A percentile compares a stretch with the other conserved stretches of the same genome.
Evolutionary conservation across 2,888 invertebrate species (phyloP).

Genomic region (Leptinotarsa haldemani): DNA sequence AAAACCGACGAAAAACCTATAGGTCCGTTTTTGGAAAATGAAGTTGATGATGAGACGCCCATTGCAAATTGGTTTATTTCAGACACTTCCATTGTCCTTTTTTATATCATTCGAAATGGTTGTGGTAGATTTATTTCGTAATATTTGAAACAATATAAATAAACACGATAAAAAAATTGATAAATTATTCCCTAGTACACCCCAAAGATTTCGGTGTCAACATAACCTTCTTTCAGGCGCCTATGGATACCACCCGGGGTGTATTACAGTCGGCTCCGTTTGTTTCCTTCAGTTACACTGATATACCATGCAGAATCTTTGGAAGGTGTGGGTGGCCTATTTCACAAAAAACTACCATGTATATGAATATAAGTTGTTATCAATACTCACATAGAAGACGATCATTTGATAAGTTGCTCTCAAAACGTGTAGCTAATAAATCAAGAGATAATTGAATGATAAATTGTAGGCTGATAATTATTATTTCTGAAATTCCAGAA

Average conservation of each 20-base stretch:
- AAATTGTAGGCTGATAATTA: not conserved
- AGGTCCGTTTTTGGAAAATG: too few species aligned
- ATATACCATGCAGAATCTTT: conserved; percentile 47
- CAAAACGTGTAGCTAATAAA: not conserved
- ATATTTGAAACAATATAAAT: too few species aligned
- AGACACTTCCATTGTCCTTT: too few species aligned
- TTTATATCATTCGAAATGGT: too few species aligned
- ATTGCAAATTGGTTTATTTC: too few species aligned
- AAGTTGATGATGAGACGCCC: too few species aligned
- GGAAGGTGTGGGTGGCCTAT: conserved; percentile 49
- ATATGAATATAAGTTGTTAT: not conserved
- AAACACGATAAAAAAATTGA: too few species aligned
- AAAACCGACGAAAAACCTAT: too few species aligned
- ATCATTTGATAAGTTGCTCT: not conserved
- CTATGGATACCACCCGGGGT: conserved; percentile 32
- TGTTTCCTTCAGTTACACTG: conserved; percentile 39
- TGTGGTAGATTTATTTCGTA: too few species aligned
- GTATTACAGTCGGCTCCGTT: conserved; percentile 39
- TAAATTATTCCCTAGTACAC: too few species aligned
- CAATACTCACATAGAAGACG: not conserved
- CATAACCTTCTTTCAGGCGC: conserved; percentile 5
- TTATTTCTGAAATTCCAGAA: too few species aligned
- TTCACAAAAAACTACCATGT: conserved; percentile 21
- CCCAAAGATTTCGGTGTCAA: not conserved
- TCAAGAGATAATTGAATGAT: conserved; percentile 11